Conservation (phyloP, 2,113 vertebrate species). For the Natator depressus region DNA sequence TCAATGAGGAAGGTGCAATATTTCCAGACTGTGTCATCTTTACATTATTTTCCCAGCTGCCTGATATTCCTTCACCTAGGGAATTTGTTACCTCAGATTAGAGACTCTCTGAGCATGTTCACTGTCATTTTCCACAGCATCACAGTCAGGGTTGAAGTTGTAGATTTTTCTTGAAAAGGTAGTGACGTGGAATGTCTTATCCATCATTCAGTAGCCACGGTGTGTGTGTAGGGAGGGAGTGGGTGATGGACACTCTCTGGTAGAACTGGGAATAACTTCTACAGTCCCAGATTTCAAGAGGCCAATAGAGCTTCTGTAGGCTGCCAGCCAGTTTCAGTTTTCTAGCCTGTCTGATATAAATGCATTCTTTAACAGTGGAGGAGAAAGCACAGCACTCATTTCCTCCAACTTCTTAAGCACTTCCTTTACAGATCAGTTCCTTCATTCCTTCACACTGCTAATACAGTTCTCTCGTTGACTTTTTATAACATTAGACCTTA, state of each 20-base stretch:
- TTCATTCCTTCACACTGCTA: neutral
- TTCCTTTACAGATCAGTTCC: neutral
- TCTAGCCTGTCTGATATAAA: neutral
- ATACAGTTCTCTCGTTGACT: neutral
- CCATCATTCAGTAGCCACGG: neutral
- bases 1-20: neutral
- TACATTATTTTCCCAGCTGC: neutral
- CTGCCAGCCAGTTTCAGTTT: neutral
- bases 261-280: neutral
- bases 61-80: neutral
- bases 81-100: neutral
- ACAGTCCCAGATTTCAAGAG: neutral
- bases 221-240: neutral
- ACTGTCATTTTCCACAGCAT: neutral
- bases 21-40: neutral
- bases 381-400: neutral
- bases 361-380: neutral
- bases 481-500: neutral
- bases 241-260: neutral
- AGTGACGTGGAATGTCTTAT: neutral
- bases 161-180: neutral
- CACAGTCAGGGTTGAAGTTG: neutral
- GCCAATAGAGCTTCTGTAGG: neutral
- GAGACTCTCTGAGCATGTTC: neutral
- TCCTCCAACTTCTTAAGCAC: neutral